Evolutionary conservation across 2,888 invertebrate species (phyloP).

Genomic region (Volucella bombylans): DNA sequence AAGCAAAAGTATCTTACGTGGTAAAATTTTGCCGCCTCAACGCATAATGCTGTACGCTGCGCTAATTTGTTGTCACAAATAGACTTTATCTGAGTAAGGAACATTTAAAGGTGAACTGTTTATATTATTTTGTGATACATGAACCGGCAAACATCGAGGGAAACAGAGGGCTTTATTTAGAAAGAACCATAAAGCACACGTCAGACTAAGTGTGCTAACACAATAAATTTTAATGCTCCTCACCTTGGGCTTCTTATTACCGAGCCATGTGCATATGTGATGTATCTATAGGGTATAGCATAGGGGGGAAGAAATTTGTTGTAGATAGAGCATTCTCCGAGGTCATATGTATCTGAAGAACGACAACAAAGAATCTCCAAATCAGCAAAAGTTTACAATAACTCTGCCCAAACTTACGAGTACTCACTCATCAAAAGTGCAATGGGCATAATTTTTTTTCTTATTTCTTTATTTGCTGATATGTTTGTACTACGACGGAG

Average conservation of each 20-base stretch:
- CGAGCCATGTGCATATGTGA: neutral
- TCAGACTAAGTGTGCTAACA: neutral
- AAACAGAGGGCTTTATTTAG: slow-evolving; percentile 24
- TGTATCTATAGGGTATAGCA: neutral
- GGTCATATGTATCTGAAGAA: slow-evolving; percentile 6
- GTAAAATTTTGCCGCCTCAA: slow-evolving; percentile 29
- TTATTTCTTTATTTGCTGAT: neutral
- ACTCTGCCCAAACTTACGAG: neutral
- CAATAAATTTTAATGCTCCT: slow-evolving; percentile 1
- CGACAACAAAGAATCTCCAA: slow-evolving; percentile 1
- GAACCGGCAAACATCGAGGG: neutral
- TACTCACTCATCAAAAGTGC: neutral
- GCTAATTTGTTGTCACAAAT: slow-evolving; percentile 55
- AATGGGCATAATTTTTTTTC: too few species aligned
- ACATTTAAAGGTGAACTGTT: slow-evolving; percentile 26
- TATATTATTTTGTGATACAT: slow-evolving; percentile 22
- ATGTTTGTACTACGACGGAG: too few species aligned
- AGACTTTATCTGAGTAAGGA: slow-evolving; percentile 27
- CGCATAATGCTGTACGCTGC: slow-evolving; percentile 45
- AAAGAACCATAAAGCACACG: slow-evolving; percentile 2
- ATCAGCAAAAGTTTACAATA: slow-evolving; percentile 1
- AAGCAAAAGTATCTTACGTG: slow-evolving; percentile 51
- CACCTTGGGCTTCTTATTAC: slow-evolving; percentile 22
- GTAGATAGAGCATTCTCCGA: neutral
- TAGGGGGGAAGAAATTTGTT: neutral